Percentiles rank a stretch among this genome's conserved stretches.
These are phyloP conservation scores for Hippopotamyrus pictus DNA, from an alignment of 2,797 vertebrate species.

Conservation along the genomic window DNA sequence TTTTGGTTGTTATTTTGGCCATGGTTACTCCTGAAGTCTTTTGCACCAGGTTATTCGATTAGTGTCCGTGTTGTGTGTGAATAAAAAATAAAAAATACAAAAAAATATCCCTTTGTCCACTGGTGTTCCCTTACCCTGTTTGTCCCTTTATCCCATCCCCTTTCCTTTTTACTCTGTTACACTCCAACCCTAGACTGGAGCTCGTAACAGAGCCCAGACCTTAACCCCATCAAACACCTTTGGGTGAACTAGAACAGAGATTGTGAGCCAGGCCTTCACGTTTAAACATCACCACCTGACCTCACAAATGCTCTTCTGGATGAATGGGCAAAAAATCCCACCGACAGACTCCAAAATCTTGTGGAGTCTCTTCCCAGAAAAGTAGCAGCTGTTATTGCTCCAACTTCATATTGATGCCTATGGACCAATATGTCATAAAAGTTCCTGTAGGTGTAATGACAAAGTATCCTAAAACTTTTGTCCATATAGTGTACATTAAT, in stretches of 20 bases:
- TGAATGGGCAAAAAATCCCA: neutral
- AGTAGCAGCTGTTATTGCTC: neutral
- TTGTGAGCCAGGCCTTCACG: neutral
- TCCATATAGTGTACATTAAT: neutral
- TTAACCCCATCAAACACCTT: neutral
- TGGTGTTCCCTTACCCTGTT: neutral
- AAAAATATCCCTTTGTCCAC: neutral
- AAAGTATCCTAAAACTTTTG: neutral
- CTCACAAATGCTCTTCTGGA: neutral
- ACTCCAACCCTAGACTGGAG: neutral
- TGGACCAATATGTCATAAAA: neutral
- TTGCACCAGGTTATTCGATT: neutral
- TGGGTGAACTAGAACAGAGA: neutral
- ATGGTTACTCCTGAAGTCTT: neutral
- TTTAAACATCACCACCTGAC: neutral
- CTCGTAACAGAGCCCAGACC: neutral
- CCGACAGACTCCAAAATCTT: neutral
- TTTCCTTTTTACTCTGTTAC: neutral
- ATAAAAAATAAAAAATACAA: neutral
- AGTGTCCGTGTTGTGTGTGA: neutral
- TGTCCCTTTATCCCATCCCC: neutral
- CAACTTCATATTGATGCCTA: neutral
- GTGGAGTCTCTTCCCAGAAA: neutral
- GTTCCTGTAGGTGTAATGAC: neutral
- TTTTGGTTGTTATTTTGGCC: no score